Conservation (phyloP, 1,140 invertebrate genomes). For the Ptiloglossa arizonensis region DNA sequence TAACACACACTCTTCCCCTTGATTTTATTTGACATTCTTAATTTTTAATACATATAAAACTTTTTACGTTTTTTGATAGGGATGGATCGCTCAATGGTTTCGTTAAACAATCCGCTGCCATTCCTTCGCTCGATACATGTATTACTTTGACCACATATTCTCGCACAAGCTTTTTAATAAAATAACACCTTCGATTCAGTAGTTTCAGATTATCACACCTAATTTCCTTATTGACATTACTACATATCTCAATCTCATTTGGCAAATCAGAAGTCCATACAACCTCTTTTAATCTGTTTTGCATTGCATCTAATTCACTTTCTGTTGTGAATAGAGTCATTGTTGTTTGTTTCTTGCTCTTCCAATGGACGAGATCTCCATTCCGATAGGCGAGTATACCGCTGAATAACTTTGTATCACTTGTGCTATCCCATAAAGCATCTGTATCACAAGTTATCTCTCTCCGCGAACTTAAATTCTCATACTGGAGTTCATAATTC, state of each 20-base stretch:
- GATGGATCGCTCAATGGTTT: not conserved
- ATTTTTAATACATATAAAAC: not conserved
- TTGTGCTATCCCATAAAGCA: conserved; percentile 21
- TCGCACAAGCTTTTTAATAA: not conserved
- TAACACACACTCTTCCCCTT: conserved; percentile 14
- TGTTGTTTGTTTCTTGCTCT: not conserved
- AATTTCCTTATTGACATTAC: too few relatives aligned
- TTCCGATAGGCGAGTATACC: conserved; percentile 13
- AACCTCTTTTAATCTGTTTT: conserved; percentile 11
- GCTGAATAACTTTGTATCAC: conserved; percentile 26
- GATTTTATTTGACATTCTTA: conserved; percentile 25
- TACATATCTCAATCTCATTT: not conserved
- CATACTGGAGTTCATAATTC: not conserved
- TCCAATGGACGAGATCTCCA: conserved; percentile 13
- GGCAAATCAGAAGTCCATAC: not conserved
- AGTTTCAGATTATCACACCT: too few relatives aligned
- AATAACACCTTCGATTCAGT: too few relatives aligned
- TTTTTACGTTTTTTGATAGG: not conserved
- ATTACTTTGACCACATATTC: not conserved
- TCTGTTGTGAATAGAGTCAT: conserved; percentile 5
- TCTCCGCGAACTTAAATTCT: too few relatives aligned
- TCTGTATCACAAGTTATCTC: not conserved
- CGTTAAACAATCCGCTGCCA: conserved; percentile 17
- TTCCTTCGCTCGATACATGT: not conserved
- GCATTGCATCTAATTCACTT: conserved; percentile 8